Base-by-base conservation (phyloP, 2,888 invertebrate species). In the Lasioglossum zephyrum region DNA sequence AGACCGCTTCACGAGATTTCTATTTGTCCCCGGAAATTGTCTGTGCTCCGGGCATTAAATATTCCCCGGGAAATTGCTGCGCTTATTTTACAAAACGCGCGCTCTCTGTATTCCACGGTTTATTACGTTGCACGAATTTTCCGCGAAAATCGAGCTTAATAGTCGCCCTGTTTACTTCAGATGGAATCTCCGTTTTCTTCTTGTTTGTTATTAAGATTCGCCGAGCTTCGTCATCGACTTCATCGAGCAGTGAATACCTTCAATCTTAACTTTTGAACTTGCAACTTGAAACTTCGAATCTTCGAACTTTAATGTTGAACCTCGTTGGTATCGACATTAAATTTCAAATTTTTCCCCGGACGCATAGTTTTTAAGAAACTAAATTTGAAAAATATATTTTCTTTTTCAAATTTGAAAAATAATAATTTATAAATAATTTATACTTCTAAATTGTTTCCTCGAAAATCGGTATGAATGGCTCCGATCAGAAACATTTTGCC, bases 11-110 rank as follows among this genome's bases (percentile, higher is more conserved):
- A 31, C 31, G 31, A 31, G 63, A 26, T 63, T 63, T 63, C 63
- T 63, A 63, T 63, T 63, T 63, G 63, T 31, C 63, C 16, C 31
- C 31, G 63, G 63, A 63, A 63, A 63, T 63, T 63, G 63, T 63
- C 63, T 31, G 16, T 6, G 63, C 26, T 18, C 63, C 31, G 16
- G 16, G 31, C 31, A 26, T 26, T 31, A 63, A 63, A 63, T 63
- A 63, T 63, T 63, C 31, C 31, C 63, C 63, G 63, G 31, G 31
- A 63, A 31, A 31, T 63, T 63, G 63, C 63, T 6, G 63, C 63
- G 63, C 0, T 63, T 31, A 16, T 26, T 31, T 63, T 63, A 63
- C 63, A 63, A 63, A 16, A 16, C 26, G 6, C 16, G 31, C 16
- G 44, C 36, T 36, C 11, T 31, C 5, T 6, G 31, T 63, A n/a